These are phyloP conservation scores for Sisor rabdophorus DNA, from an alignment of 2,113 vertebrate genomes.

Conservation along the genomic window DNA sequence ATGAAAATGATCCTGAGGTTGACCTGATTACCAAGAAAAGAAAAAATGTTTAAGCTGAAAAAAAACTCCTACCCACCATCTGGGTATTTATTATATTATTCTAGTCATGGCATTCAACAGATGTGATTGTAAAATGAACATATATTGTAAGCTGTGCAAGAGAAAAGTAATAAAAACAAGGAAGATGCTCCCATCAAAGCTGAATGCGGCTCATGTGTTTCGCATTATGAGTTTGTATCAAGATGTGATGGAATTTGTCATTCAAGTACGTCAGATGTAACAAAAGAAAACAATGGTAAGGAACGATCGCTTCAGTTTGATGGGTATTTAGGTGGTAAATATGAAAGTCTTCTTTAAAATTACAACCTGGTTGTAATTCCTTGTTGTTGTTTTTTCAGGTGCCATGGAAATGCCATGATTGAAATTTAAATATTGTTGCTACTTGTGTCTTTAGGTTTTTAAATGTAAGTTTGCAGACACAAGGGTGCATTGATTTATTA, in stretches of 20 bases:
- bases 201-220: background rate
- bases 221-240: background rate
- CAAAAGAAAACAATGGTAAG: background rate
- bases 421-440: background rate
- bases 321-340: background rate
- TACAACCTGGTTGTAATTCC: background rate
- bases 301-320: background rate
- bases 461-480: background rate
- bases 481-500: too few species aligned
- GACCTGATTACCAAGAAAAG: background rate
- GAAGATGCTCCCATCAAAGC: background rate
- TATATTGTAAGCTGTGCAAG: background rate
- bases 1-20: constrained; percentile 33
- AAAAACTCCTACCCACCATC: constrained; percentile 17
- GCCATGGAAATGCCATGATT: background rate
- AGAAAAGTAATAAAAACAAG: background rate
- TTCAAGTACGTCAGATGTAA: background rate
- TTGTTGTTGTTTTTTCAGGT: background rate
- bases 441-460: background rate
- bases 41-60: background rate
- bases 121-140: constrained; percentile 24
- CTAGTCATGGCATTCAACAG: constrained; percentile 28
- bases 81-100: constrained; percentile 23
- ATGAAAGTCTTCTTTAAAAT: constrained; percentile 2
- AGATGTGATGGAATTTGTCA: background rate